Evolutionary conservation across 2,113 vertebrate genomes (phyloP).

Genomic region (Chaenocephalus aceratus): DNA sequence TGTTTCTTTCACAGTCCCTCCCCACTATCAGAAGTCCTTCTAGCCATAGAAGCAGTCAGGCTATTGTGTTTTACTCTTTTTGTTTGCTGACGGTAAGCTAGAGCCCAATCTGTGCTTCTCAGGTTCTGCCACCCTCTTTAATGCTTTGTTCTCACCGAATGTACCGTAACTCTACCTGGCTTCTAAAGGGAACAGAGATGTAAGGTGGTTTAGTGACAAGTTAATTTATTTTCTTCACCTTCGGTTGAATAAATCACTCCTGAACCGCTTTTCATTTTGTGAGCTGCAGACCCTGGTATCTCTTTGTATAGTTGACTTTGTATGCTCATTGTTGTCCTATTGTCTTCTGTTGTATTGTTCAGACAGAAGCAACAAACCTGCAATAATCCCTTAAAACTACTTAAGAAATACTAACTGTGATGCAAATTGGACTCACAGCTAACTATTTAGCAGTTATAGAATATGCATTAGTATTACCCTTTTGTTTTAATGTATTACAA

Average conservation of each 20-base stretch:
- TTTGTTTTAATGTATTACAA: neutral
- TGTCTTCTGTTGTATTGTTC: neutral
- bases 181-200: conserved; percentile 18
- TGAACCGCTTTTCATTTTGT: neutral
- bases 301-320: neutral
- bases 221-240: neutral
- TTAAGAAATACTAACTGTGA: neutral
- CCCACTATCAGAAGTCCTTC: conserved; percentile 38
- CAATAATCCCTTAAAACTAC: neutral
- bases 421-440: neutral
- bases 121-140: conserved; percentile 45
- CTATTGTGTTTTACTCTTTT: conserved; percentile 65
- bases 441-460: neutral
- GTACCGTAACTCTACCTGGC: conserved; percentile 43
- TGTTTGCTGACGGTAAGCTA: conserved; percentile 50
- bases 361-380: neutral
- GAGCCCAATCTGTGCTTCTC: conserved; percentile 35
- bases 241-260: neutral
- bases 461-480: neutral
- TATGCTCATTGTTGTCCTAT: neutral
- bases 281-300: neutral
- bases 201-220: conserved; percentile 9
- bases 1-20: conserved; percentile 54
- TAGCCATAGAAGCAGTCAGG: conserved; percentile 34
- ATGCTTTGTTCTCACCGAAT: conserved; percentile 38